These are phyloP conservation scores for Hippocampus comes DNA, from an alignment of 2,113 vertebrate genomes.

Conservation along the genomic window DNA sequence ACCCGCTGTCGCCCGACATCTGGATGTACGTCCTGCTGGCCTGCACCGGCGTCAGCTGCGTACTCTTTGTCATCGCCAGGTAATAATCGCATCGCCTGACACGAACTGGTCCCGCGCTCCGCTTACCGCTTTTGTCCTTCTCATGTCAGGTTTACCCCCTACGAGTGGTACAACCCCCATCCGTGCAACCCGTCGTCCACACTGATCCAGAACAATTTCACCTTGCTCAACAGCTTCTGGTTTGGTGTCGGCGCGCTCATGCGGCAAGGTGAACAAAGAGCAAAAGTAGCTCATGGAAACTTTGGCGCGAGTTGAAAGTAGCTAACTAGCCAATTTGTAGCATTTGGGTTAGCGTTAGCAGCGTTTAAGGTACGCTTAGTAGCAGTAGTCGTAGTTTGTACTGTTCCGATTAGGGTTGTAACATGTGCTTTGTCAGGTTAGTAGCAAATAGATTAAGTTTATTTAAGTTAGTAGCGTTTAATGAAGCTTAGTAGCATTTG, in stretches of 20 bases:
- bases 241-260: constrained; percentile 98
- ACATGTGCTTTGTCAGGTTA: too few species aligned
- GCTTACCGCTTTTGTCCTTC: constrained; percentile 2
- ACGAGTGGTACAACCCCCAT: constrained; percentile 98
- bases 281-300: background rate
- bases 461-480: too few species aligned
- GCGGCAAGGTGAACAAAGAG: constrained; percentile 88
- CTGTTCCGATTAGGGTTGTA: too few species aligned
- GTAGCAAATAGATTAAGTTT: too few species aligned
- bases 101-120: background rate
- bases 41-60: constrained; percentile 95
- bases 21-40: constrained; percentile 98
- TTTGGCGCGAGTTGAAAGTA: background rate
- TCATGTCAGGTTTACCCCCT: constrained; percentile 89
- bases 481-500: too few species aligned
- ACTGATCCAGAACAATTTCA: constrained; percentile 98
- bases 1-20: constrained; percentile 94
- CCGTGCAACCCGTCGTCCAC: constrained; percentile 95
- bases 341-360: background rate
- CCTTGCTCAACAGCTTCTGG: constrained; percentile 99
- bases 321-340: background rate
- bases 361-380: too few species aligned
- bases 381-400: too few species aligned
- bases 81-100: constrained; percentile 46
- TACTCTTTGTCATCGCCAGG: constrained; percentile 98